A percentile compares a stretch with the other conserved stretches of the same genome.
Evolutionary conservation across 2,797 vertebrate species (phyloP).

Genomic region (Pteropus rufus): DNA sequence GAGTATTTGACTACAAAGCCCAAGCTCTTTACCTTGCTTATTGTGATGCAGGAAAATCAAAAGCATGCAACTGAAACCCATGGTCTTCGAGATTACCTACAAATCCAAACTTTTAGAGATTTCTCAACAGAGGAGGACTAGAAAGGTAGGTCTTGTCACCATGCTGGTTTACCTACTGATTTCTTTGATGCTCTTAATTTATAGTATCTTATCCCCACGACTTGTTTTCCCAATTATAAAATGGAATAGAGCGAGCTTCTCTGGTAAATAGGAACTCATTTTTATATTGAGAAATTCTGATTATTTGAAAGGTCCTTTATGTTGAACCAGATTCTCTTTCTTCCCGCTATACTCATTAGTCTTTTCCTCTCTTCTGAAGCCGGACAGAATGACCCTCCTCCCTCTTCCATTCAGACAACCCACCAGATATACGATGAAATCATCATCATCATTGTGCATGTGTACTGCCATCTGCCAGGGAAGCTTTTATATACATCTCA

Average conservation of each 20-base stretch:
- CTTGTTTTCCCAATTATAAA: background rate
- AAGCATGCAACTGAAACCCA: background rate
- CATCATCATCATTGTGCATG: background rate
- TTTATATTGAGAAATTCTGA: background rate
- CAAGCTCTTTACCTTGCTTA: background rate
- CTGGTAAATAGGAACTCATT: background rate
- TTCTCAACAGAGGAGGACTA: background rate
- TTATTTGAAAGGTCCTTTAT: background rate
- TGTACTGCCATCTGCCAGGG: background rate
- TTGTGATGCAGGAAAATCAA: background rate
- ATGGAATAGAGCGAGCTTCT: background rate
- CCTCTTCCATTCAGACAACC: background rate
- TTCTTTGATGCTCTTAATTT: background rate
- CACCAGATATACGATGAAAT: background rate
- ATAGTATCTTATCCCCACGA: background rate
- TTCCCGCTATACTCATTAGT: background rate
- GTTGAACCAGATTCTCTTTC: background rate
- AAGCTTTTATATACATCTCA: background rate
- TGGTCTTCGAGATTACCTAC: background rate
- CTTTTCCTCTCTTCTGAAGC: background rate
- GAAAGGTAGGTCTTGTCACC: background rate
- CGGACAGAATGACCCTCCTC: background rate
- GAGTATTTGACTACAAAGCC: background rate
- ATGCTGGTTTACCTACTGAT: background rate
- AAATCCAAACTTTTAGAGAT: background rate